Conservation (phyloP, 2,113 vertebrate species). For the Tauraco erythrolophus region DNA sequence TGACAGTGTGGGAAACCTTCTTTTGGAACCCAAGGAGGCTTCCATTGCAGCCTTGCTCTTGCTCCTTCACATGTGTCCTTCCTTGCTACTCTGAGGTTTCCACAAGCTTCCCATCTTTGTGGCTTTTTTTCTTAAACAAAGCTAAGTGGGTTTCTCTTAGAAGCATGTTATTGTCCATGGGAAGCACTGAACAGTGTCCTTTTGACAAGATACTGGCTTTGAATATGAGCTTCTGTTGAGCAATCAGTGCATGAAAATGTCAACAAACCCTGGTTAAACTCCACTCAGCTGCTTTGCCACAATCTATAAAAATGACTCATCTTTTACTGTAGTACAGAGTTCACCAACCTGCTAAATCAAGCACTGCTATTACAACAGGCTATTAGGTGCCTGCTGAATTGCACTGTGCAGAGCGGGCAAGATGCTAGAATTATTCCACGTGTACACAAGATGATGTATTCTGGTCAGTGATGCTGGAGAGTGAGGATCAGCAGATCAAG, state of each 20-base stretch:
- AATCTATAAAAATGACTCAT: background rate
- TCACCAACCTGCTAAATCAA: constrained; percentile 26
- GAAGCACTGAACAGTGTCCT: background rate
- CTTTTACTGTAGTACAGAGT: background rate
- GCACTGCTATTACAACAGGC: background rate
- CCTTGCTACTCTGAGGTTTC: background rate
- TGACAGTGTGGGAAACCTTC: background rate
- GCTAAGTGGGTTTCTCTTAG: background rate
- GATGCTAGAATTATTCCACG: background rate
- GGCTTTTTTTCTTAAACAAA: background rate
- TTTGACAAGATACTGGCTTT: background rate
- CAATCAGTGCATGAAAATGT: background rate
- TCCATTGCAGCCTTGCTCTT: background rate
- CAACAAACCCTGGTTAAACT: background rate
- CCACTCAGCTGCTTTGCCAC: background rate
- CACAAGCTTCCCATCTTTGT: background rate
- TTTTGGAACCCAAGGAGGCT: background rate
- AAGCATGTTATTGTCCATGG: background rate
- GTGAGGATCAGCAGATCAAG: background rate
- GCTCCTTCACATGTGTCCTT: background rate
- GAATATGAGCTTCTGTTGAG: background rate
- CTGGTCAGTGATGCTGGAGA: background rate
- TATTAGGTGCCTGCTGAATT: background rate
- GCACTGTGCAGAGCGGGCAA: background rate
- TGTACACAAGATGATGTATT: background rate